Evolutionary conservation across 2,797 vertebrate species (phyloP), one percentile per base, ranked within the genome.

Genomic region (Setipinna tenuifilis): DNA sequence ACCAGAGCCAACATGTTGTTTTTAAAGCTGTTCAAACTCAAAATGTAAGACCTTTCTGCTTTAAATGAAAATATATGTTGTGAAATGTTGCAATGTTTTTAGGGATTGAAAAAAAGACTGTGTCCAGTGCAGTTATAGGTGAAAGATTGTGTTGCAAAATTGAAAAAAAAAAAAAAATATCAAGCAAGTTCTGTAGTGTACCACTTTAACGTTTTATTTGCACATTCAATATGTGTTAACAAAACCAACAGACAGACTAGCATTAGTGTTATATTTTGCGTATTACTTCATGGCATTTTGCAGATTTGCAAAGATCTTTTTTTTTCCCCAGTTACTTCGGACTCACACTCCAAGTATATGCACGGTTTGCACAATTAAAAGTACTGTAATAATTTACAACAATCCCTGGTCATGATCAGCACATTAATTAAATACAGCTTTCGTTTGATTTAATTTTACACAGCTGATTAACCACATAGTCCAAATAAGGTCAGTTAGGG

Each of bases 161-260:
- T 7, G 50, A 54, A 54, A n/a, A 83, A 1, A 59, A 86, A 78
- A n/a, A 23, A 48, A 23, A 44, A 62, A 48, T 58, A 44, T 78
- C 35, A 78, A 19, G 35, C 84, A 71, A 50, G 81, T 54, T 85
- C 7, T 78, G 46, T 90, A 87, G 95, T 95, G 95, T 95, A 93
- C 94, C 91, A 89, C 90, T 78, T 78, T 93, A 89, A 90, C 91
- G 91, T 93, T 97, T 97, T 97, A 97, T 98, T 98, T 95, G 95
- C 95, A 97, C 95, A 90, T 93, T 94, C 93, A 91, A 89, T 95
- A 94, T 95, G 96, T 95, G 83, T 97, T 94, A 96, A 97, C 95
- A 96, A 96, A 95, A 93, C 87, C 94, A 95, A 97, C 95, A 95
- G 94, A 96, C 95, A 96, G 94, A 95, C 94, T 95, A 97, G 95